phyloP scores from a whole-genome alignment of 2,888 invertebrate genomes.

The Acrobasis suavella region DNA sequence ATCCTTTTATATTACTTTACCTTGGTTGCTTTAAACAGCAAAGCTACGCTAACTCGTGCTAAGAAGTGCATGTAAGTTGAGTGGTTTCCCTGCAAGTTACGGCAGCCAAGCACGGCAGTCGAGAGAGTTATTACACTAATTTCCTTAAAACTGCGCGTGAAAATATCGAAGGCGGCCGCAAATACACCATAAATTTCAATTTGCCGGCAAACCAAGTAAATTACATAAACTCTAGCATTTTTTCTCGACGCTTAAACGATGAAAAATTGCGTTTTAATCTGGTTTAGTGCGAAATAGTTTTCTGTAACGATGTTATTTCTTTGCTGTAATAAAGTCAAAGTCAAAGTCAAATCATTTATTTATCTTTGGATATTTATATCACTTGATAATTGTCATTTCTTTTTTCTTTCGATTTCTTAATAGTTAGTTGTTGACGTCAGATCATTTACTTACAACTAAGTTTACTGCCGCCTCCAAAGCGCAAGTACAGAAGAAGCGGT shows the following conservation, averaged over 20 bases:
- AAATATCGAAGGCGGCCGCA: conserved; percentile 4
- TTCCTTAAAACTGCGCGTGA: conserved; percentile 10
- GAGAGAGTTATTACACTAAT: conserved; percentile 12
- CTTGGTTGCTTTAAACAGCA: background rate
- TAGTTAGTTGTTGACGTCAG: no score
- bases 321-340: background rate
- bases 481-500: no score
- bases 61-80: background rate
- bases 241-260: conserved; percentile 13
- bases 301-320: conserved; percentile 5
- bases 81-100: background rate
- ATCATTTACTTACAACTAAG: no score
- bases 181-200: conserved; percentile 20
- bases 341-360: no score
- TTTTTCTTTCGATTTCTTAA: no score
- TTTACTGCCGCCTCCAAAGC: no score
- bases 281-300: conserved; percentile 16
- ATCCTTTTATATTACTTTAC: background rate
- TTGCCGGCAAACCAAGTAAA: conserved; percentile 15
- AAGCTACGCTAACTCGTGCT: background rate
- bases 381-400: no score
- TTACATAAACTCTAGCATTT: conserved; percentile 11
- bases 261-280: conserved; percentile 23
- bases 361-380: no score
- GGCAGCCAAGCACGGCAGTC: background rate